These are phyloP conservation scores for Trachelipus rathkii DNA, from an alignment of 1,140 invertebrate species.

Conservation along the genomic window DNA sequence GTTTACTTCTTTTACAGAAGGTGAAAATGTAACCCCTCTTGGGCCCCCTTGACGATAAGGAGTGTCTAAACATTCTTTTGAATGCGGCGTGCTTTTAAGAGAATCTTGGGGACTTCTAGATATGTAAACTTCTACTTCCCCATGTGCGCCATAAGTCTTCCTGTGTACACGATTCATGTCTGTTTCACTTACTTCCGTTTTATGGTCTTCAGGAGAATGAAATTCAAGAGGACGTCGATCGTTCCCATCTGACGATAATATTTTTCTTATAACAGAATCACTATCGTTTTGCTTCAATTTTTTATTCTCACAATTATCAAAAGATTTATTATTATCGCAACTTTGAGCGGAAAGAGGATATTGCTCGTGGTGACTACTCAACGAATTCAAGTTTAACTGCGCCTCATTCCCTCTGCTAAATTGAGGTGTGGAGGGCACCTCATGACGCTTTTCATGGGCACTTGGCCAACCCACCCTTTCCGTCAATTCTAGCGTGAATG, in stretches of 20 bases:
- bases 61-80: not conserved
- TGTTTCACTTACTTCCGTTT: not conserved
- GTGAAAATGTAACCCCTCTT: constrained; percentile 36
- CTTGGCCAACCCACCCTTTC: not conserved
- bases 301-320: not conserved
- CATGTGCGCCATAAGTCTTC: constrained; percentile 31
- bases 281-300: not conserved
- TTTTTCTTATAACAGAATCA: not conserved
- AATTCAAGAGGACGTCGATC: not conserved
- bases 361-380: not conserved
- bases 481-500: not conserved
- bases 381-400: not conserved
- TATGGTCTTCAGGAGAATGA: not conserved
- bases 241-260: not conserved
- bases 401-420: not conserved
- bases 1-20: constrained; percentile 37
- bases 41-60: constrained; percentile 19
- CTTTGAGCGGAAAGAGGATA: not conserved
- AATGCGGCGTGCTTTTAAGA: not conserved
- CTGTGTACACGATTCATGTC: constrained; percentile 23
- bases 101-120: constrained; percentile 7
- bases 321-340: not conserved
- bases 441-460: not conserved
- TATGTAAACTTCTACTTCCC: constrained; percentile 35
- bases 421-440: constrained; percentile 7